These are phyloP conservation scores for Watsonalla binaria DNA, from an alignment of 2,888 invertebrate genomes.

Conservation along the genomic window DNA sequence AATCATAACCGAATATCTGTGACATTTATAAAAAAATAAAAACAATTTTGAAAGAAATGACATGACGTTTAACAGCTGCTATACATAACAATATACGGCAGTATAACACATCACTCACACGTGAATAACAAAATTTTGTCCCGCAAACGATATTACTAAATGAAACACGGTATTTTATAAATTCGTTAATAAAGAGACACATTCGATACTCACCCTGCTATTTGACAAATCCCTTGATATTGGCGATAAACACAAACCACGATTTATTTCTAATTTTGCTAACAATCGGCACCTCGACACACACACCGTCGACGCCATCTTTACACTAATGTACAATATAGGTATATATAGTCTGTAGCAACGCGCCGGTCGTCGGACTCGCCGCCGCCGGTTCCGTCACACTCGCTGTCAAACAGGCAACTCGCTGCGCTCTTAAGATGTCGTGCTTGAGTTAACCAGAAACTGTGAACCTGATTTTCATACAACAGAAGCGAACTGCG, in stretches of 20 bases:
- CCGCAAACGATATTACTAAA: constrained; percentile 46
- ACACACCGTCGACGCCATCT: constrained; percentile 81
- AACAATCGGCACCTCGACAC: constrained; percentile 80
- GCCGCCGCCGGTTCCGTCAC: constrained; percentile 24
- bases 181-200: constrained; percentile 21
- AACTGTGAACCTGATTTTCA: no score
- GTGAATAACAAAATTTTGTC: constrained; percentile 47
- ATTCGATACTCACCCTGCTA: constrained; percentile 63
- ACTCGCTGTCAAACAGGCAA: constrained; percentile 19
- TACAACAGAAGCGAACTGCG: no score
- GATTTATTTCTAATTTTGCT: constrained; percentile 80
- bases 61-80: constrained; percentile 66
- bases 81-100: constrained; percentile 41
- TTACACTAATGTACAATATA: constrained; percentile 56
- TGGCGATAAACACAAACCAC: constrained; percentile 76
- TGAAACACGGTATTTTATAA: constrained; percentile 42
- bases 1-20: constrained; percentile 5
- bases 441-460: no score
- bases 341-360: constrained; percentile 25
- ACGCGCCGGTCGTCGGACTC: constrained; percentile 18
- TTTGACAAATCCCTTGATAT: constrained; percentile 72
- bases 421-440: no score
- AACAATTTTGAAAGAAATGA: constrained; percentile 32
- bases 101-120: constrained; percentile 33
- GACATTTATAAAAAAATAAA: constrained; percentile 20